Evolutionary conservation across 2,113 vertebrate species (phyloP).

Genomic region (Eira barbara): DNA sequence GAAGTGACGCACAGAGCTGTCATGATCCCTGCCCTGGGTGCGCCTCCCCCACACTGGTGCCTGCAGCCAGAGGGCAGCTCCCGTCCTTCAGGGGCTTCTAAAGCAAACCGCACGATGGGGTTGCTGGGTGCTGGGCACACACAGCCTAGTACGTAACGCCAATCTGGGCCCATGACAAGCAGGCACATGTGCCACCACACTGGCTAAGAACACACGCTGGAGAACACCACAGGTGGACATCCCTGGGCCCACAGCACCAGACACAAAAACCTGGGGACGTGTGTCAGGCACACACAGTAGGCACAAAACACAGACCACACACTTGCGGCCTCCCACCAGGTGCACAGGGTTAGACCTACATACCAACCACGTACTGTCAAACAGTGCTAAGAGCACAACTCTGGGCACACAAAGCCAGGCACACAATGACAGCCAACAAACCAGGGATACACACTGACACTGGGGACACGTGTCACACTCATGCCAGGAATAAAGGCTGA

Average conservation of each 20-base stretch:
- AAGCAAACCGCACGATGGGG: background rate
- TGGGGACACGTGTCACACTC: background rate
- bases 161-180: background rate
- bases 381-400: background rate
- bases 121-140: too few species aligned
- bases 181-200: too few species aligned
- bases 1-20: background rate
- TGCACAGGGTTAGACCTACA: accelerated
- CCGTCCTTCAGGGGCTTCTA: accelerated
- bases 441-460: background rate
- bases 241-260: too few species aligned
- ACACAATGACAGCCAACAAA: background rate
- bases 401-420: background rate
- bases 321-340: background rate
- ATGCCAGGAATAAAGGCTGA: background rate
- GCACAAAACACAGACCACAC: background rate
- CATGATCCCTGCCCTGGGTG: background rate
- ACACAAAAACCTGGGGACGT: background rate
- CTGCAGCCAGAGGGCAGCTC: too few species aligned
- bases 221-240: background rate
- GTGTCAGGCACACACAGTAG: background rate
- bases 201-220: background rate
- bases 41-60: accelerated
- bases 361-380: background rate
- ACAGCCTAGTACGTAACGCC: accelerated